Percentiles rank a stretch among this genome's conserved stretches.
Conservation (phyloP, 2,888 invertebrate genomes). For the Labia minor region DNA sequence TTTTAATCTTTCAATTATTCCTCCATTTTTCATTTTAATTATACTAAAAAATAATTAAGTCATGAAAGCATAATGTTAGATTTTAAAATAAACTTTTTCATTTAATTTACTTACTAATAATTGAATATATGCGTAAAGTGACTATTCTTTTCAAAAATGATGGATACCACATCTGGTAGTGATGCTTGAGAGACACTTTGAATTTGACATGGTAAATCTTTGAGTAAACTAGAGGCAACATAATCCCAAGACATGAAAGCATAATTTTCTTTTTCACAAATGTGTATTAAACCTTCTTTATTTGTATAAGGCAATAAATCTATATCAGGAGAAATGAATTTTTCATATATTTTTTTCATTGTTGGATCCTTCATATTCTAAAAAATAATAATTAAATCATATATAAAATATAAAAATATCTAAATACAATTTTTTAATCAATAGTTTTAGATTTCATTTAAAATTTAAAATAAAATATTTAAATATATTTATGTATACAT, state of each 20-base stretch:
- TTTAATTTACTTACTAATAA: constrained; percentile 1
- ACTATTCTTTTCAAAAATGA: background rate
- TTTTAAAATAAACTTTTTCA: no score
- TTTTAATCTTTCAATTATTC: background rate
- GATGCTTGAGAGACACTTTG: background rate
- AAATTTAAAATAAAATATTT: no score
- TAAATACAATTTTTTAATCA: no score
- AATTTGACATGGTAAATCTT: background rate
- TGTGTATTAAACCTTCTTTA: background rate
- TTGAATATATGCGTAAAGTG: background rate
- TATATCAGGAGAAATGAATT: background rate
- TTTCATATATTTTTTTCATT: background rate
- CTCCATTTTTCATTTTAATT: background rate
- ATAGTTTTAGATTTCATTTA: no score
- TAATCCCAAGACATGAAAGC: background rate
- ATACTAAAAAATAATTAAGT: background rate
- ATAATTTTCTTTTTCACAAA: background rate
- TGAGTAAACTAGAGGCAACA: background rate
- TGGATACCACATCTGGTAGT: background rate
- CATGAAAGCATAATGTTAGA: no score
- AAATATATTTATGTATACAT: no score
- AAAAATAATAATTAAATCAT: background rate
- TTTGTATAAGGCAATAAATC: background rate
- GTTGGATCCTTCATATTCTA: background rate
- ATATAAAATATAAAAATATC: background rate